These are phyloP conservation scores for Salvelinus sp. DNA, from an alignment of 2,113 vertebrate species.

Conservation along the genomic window DNA sequence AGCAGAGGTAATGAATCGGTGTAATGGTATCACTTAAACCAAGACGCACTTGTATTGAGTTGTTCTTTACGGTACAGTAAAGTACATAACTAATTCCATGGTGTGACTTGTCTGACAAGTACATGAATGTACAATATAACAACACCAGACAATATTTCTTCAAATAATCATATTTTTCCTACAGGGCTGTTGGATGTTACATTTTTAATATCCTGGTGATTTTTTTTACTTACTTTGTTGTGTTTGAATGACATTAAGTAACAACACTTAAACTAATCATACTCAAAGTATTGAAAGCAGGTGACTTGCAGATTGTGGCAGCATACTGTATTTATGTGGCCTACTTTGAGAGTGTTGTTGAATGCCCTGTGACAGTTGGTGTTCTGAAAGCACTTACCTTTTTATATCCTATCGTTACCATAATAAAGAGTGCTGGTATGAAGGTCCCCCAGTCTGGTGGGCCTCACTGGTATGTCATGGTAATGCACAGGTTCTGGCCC, in stretches of 20 bases:
- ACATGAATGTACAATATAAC: neutral
- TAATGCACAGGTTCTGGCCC: conserved; percentile 10
- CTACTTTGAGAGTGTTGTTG: conserved; percentile 30
- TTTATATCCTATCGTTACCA: conserved; percentile 44
- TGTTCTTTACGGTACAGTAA: too few relatives aligned
- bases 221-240: neutral
- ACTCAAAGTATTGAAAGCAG: neutral
- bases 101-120: neutral
- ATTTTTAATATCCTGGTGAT: neutral
- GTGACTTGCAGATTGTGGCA: neutral
- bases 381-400: conserved; percentile 43
- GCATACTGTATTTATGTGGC: conserved; percentile 10
- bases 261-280: neutral
- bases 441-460: conserved; percentile 21
- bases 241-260: neutral
- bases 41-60: neutral
- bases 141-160: neutral
- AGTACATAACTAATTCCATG: neutral
- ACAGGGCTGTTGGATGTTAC: neutral
- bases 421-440: conserved; percentile 40
- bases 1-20: neutral
- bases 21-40: neutral
- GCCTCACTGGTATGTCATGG: conserved; percentile 14
- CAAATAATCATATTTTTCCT: neutral
- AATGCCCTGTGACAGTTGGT: conserved; percentile 33